A percentile compares a stretch with the other conserved stretches of the same genome.
phyloP scores from a whole-genome alignment of 2,797 vertebrate genomes.

The Arctocebus calabarensis region DNA sequence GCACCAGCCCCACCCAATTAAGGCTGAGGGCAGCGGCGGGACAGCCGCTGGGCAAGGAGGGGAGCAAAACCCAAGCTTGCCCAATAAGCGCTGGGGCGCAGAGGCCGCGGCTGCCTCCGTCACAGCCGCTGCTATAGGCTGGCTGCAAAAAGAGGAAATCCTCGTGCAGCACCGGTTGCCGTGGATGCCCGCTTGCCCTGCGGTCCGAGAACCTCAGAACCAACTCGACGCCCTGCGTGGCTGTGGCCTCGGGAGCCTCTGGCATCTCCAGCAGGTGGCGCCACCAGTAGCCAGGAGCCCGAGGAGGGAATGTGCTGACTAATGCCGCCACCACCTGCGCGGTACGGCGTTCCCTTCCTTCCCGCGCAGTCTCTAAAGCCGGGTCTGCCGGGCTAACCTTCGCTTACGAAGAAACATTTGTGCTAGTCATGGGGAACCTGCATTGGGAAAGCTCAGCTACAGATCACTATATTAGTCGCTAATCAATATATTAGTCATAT shows the following conservation, averaged over 20 bases:
- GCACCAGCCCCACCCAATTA: not conserved
- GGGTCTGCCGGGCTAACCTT: not conserved
- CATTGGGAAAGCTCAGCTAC: not conserved
- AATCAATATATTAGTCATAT: not conserved
- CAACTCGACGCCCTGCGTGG: not conserved
- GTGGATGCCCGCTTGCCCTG: conserved; percentile 80
- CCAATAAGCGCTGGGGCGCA: conserved; percentile 25
- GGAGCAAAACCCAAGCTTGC: not conserved
- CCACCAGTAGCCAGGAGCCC: conserved; percentile 3
- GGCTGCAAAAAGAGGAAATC: not conserved
- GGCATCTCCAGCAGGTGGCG: conserved; percentile 81
- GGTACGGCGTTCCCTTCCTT: not conserved
- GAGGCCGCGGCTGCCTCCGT: not conserved
- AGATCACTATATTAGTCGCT: not conserved
- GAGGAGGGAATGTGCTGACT: conserved; percentile 8
- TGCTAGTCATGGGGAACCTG: not conserved
- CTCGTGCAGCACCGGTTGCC: conserved; percentile 75
- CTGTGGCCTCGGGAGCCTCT: conserved; percentile 19
- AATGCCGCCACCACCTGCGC: not conserved
- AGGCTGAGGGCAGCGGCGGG: not conserved
- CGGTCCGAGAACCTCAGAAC: not conserved
- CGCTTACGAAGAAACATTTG: not conserved
- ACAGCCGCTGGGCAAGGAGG: no score
- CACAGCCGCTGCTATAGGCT: conserved; percentile 47
- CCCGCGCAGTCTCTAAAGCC: not conserved